Percentiles rank a stretch among this genome's conserved stretches.
Conservation (phyloP, 2,113 vertebrate species). For the Tetrax tetrax region DNA sequence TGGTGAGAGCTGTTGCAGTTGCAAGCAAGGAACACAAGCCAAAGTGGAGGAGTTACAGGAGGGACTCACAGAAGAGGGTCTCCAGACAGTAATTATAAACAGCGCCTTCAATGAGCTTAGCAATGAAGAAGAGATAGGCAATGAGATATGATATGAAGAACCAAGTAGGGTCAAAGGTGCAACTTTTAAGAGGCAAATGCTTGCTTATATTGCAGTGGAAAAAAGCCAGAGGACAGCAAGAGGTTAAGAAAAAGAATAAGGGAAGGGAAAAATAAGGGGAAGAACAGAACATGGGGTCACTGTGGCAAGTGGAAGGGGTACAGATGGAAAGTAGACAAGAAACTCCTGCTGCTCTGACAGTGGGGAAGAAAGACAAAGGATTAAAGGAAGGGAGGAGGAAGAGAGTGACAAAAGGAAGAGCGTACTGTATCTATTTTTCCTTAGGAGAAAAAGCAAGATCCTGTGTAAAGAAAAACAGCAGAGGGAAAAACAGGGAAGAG, state of each 20-base stretch:
- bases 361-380: not conserved
- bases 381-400: not conserved
- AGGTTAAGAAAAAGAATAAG: conserved; percentile 45
- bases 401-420: not conserved
- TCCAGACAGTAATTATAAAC: conserved; percentile 56
- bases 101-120: conserved; percentile 51
- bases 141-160: conserved; percentile 55
- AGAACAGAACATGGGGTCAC: conserved; percentile 16
- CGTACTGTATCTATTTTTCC: not conserved
- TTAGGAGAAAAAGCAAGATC: not conserved
- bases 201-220: conserved; percentile 42
- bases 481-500: not conserved
- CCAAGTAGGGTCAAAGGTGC: conserved; percentile 17
- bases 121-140: conserved; percentile 39
- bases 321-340: conserved; percentile 21
- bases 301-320: conserved; percentile 43
- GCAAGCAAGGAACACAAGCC: conserved; percentile 53
- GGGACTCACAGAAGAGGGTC: conserved; percentile 34
- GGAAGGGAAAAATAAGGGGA: conserved; percentile 7
- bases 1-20: conserved; percentile 49
- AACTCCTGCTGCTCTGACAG: conserved; percentile 39
- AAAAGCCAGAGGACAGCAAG: conserved; percentile 20
- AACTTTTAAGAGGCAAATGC: conserved; percentile 49
- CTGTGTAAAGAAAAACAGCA: not conserved
- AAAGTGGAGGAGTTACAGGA: conserved; percentile 49